Percentiles rank a stretch among this genome's conserved stretches.
These are phyloP conservation scores for Oxygymnocypris stewartii DNA, from an alignment of 2,113 vertebrate species.

Conservation along the genomic window DNA sequence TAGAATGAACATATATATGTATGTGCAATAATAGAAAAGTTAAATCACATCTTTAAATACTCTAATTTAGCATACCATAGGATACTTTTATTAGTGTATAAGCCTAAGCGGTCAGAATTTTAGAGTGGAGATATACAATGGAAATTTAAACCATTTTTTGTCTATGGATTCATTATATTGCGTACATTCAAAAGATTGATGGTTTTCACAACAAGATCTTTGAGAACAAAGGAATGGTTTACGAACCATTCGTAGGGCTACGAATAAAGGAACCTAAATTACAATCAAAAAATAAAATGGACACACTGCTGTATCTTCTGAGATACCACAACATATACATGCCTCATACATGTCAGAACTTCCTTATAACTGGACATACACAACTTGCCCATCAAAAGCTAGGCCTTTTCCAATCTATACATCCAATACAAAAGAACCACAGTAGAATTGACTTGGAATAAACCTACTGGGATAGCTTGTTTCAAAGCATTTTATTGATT, in stretches of 20 bases:
- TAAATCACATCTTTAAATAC: not conserved
- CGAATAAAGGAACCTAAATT: not conserved
- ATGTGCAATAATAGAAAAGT: not conserved
- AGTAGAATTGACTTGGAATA: not conserved
- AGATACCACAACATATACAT: no score
- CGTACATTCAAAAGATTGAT: not conserved
- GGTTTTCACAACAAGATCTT: not conserved
- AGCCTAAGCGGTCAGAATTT: not conserved
- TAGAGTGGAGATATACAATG: not conserved
- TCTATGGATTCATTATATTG: no score
- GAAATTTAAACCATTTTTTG: not conserved
- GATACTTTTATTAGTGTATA: not conserved
- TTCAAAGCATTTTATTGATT: not conserved
- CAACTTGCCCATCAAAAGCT: not conserved
- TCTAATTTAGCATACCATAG: not conserved
- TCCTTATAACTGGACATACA: no score
- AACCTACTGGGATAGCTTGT: not conserved
- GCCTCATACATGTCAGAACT: no score
- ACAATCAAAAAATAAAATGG: not conserved
- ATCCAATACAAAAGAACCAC: not conserved
- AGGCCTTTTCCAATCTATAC: not conserved
- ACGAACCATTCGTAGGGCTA: not conserved
- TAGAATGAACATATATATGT: not conserved
- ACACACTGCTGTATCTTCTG: no score
- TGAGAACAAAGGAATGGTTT: not conserved